These are phyloP conservation scores for Pachyuromys duprasi DNA, from an alignment of 2,797 vertebrate species.

Conservation along the genomic window DNA sequence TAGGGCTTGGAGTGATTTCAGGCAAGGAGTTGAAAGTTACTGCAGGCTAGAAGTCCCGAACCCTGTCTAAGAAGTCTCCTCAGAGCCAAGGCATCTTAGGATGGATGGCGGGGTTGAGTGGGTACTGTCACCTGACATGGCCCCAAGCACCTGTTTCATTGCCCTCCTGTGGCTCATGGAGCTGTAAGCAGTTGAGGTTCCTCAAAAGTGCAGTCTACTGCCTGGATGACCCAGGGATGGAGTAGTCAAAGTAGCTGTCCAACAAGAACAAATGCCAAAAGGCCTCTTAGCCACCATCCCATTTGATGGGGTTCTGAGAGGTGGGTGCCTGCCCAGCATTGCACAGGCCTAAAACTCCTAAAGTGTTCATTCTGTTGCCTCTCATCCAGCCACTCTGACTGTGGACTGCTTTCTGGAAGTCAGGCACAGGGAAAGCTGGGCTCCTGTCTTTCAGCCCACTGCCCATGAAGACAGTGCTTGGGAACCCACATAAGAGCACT, in stretches of 20 bases:
- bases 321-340: background rate
- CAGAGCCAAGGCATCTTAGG: background rate
- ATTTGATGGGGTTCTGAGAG: background rate
- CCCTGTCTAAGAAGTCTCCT: background rate
- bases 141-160: background rate
- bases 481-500: background rate
- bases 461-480: background rate
- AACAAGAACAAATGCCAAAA: background rate
- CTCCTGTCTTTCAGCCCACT: background rate
- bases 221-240: background rate
- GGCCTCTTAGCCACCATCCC: background rate
- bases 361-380: background rate
- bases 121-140: background rate
- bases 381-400: background rate
- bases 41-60: background rate
- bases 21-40: background rate
- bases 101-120: background rate
- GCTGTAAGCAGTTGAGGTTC: background rate
- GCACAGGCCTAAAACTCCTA: background rate
- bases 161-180: background rate
- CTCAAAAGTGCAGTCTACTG: background rate
- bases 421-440: background rate
- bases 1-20: background rate
- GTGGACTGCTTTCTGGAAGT: background rate
- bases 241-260: background rate